These are phyloP conservation scores for Piprites chloris DNA, from an alignment of 2,113 vertebrate species.

Conservation along the genomic window DNA sequence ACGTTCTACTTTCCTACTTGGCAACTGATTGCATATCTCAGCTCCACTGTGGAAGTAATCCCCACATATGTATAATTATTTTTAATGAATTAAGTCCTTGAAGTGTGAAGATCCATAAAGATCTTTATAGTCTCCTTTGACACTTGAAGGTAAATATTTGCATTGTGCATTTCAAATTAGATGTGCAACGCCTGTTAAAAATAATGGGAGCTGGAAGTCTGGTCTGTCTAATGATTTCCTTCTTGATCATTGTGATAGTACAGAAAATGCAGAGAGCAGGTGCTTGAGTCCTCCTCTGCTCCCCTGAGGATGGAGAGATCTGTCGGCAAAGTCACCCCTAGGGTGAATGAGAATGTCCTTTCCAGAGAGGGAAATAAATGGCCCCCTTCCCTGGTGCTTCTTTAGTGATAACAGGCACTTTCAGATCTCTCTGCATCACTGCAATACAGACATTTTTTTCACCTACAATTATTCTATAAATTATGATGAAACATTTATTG, in stretches of 20 bases:
- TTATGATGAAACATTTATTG: neutral
- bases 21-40: slow-evolving; percentile 30
- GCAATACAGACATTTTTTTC: neutral
- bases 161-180: slow-evolving; percentile 61
- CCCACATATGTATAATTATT: slow-evolving; percentile 60
- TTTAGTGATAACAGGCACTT: neutral
- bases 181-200: slow-evolving; percentile 45
- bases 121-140: slow-evolving; percentile 66
- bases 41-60: slow-evolving; percentile 13
- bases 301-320: slow-evolving; percentile 5
- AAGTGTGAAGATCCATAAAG: slow-evolving; percentile 64
- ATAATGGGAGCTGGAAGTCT: slow-evolving; percentile 50
- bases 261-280: slow-evolving; percentile 23
- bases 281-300: neutral
- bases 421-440: neutral
- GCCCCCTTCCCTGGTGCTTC: neutral
- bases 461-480: neutral
- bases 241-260: neutral
- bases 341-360: neutral
- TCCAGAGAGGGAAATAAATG: neutral
- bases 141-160: slow-evolving; percentile 67
- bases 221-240: slow-evolving; percentile 48
- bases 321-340: neutral
- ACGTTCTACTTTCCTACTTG: neutral
- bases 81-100: slow-evolving; percentile 67